These are phyloP conservation scores for Gallinago nigripennis DNA, from an alignment of 2,797 vertebrate genomes.

Conservation along the genomic window DNA sequence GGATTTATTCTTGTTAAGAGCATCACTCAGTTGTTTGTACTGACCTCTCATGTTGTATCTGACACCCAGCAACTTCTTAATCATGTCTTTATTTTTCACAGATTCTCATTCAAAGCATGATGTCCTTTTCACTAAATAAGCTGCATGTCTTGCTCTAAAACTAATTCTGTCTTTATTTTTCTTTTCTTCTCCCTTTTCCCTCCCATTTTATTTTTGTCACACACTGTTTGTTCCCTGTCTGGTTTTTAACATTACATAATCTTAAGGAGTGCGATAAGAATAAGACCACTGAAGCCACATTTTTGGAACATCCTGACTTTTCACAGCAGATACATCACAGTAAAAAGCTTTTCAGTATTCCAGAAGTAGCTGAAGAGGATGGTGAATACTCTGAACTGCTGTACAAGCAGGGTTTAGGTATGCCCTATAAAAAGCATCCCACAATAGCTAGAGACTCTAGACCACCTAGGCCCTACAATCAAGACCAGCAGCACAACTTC, in stretches of 20 bases:
- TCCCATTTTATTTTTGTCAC: constrained; percentile 84
- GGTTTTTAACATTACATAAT: constrained; percentile 76
- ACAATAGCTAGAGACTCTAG: constrained; percentile 32
- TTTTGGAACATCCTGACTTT: constrained; percentile 88
- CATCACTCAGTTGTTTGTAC: constrained; percentile 46
- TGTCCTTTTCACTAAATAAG: constrained; percentile 84
- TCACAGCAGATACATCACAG: constrained; percentile 87
- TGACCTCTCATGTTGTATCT: constrained; percentile 60
- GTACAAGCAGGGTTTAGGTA: constrained; percentile 68
- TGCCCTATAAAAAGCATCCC: constrained; percentile 33
- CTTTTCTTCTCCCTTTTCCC: constrained; percentile 70
- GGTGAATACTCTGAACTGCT: constrained; percentile 72
- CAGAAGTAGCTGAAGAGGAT: constrained; percentile 95
- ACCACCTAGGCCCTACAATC: constrained; percentile 65
- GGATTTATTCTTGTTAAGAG: constrained; percentile 33
- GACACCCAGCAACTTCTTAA: constrained; percentile 59
- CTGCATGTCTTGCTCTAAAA: constrained; percentile 92
- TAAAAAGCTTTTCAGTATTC: constrained; percentile 96
- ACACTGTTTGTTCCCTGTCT: constrained; percentile 71
- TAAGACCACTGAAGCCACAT: constrained; percentile 83
- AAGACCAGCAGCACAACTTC: constrained; percentile 69
- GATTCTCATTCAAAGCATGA: constrained; percentile 89
- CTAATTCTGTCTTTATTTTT: constrained; percentile 98
- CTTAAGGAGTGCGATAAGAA: constrained; percentile 88
- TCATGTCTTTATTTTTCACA: constrained; percentile 75